Conservation (phyloP, 64 coral and sea anemone species). For the Hydrozoanthus tunicans region DNA sequence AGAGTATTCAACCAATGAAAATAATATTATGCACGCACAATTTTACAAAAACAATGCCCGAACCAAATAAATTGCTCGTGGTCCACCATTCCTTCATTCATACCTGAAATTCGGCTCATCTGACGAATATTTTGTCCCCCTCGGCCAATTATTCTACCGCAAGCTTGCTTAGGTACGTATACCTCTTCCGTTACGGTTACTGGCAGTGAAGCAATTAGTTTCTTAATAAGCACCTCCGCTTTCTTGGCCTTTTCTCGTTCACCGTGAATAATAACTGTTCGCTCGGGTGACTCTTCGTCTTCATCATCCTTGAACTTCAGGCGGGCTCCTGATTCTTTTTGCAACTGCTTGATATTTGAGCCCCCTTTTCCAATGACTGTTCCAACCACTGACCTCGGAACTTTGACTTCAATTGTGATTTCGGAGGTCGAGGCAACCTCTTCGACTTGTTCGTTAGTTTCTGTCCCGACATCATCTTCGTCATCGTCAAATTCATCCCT, state of each 20-base stretch:
- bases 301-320: conserved; percentile 49
- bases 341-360: conserved; percentile 41
- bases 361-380: conserved; percentile 44
- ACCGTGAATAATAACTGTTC: conserved; percentile 41
- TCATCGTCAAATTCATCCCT: conserved; percentile 42
- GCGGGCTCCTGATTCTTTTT: conserved; percentile 47
- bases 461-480: conserved; percentile 32
- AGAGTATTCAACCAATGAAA: too few species aligned
- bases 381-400: conserved; percentile 40
- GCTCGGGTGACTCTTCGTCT: conserved; percentile 27
- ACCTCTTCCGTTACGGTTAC: conserved; percentile 26
- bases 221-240: conserved; percentile 40
- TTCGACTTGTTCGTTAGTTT: conserved; percentile 18
- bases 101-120: conserved; percentile 52
- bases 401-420: conserved; percentile 41
- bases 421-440: conserved; percentile 37
- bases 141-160: conserved; percentile 52
- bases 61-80: too few species aligned
- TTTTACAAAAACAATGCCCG: too few species aligned
- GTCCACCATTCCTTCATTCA: not conserved
- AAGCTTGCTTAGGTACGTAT: conserved; percentile 41
- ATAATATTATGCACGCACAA: too few species aligned
- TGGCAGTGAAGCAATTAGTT: conserved; percentile 37
- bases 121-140: conserved; percentile 51
- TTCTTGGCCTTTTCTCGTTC: conserved; percentile 37